Percentiles rank a stretch among this genome's conserved stretches.
Conservation (phyloP, 2,113 vertebrate genomes). For the Balaenoptera acutorostrata region DNA sequence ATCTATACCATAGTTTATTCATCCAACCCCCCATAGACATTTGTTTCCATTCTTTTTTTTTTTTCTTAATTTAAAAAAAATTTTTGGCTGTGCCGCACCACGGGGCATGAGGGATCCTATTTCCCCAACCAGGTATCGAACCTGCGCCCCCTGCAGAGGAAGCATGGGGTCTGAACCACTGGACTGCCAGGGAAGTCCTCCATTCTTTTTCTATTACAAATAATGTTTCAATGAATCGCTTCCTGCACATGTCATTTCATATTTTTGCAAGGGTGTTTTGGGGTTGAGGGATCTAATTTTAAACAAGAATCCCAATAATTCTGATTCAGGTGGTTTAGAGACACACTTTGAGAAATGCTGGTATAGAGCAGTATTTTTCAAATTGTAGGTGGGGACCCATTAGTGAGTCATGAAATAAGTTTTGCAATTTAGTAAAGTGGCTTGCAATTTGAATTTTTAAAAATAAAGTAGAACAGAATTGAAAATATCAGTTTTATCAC, state of each 20-base stretch:
- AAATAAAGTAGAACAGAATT: neutral
- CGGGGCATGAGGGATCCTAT: no score
- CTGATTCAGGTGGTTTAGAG: neutral
- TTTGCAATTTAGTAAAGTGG: neutral
- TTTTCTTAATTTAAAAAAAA: no score
- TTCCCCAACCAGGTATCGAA: no score
- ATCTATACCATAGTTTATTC: neutral
- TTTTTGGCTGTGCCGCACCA: no score
- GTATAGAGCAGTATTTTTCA: neutral
- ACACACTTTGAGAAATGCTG: neutral
- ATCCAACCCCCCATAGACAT: neutral
- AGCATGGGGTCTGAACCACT: no score
- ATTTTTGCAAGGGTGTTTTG: constrained; percentile 1
- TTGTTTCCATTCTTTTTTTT: neutral
- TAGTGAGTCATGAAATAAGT: neutral
- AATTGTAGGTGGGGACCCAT: neutral
- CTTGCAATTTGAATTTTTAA: neutral
- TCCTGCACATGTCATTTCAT: neutral
- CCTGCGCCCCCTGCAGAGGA: no score
- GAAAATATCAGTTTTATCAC: neutral
- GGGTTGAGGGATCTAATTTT: neutral
- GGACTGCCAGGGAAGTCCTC: no score
- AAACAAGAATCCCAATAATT: neutral
- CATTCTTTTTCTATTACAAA: neutral
- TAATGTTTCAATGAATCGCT: neutral